Evolutionary conservation across 2,113 vertebrate species (phyloP).

Genomic region (Menura novaehollandiae): DNA sequence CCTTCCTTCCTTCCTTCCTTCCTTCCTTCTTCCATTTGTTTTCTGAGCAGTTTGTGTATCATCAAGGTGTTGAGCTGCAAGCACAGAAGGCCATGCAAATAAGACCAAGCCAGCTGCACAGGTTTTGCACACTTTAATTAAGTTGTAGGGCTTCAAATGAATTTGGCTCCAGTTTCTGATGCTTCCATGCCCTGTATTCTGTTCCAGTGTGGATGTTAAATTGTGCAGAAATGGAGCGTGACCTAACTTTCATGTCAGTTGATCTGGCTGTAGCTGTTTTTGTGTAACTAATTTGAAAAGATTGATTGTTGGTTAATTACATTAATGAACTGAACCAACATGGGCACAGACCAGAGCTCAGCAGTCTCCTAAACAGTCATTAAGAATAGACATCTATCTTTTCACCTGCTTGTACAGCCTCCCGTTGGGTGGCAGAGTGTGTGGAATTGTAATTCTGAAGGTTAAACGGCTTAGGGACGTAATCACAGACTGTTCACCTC

Average conservation of each 20-base stretch:
- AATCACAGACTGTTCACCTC: slow-evolving; percentile 32
- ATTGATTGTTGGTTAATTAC: slow-evolving; percentile 61
- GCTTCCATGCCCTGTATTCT: slow-evolving; percentile 13
- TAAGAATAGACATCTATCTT: slow-evolving; percentile 53
- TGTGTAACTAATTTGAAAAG: slow-evolving; percentile 59
- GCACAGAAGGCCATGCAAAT: neutral
- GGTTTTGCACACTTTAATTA: slow-evolving; percentile 50
- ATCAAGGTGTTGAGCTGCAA: neutral
- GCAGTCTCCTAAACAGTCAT: slow-evolving; percentile 49
- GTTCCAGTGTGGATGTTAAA: slow-evolving; percentile 22
- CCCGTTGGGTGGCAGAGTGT: slow-evolving; percentile 19
- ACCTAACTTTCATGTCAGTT: slow-evolving; percentile 32
- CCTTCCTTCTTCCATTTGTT: neutral
- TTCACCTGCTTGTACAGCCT: slow-evolving; percentile 38
- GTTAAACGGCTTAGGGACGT: slow-evolving; percentile 33
- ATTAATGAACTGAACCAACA: slow-evolving; percentile 63
- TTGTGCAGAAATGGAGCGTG: slow-evolving; percentile 40
- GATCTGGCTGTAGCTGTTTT: slow-evolving; percentile 41
- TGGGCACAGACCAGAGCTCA: slow-evolving; percentile 32
- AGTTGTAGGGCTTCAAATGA: slow-evolving; percentile 45
- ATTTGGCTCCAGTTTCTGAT: slow-evolving; percentile 33
- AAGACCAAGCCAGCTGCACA: slow-evolving; percentile 37
- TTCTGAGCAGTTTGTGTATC: neutral
- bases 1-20: neutral
- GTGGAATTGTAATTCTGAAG: slow-evolving; percentile 46